Evolutionary conservation across 2,113 vertebrate species (phyloP).

Genomic region (Onychostoma macrolepis): DNA sequence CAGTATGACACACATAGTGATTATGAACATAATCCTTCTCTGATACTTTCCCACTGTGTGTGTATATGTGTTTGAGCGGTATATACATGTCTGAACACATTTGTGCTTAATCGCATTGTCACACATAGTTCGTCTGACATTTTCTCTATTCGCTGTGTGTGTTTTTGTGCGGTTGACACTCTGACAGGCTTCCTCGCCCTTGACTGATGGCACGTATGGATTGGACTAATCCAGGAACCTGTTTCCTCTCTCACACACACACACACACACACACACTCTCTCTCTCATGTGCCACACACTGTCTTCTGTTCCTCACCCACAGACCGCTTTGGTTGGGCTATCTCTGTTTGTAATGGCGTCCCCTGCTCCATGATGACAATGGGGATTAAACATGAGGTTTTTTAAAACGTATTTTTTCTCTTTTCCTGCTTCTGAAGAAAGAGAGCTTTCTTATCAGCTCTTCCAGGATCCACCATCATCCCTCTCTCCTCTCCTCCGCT

Average conservation of each 20-base stretch:
- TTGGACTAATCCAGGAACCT: conserved; percentile 76
- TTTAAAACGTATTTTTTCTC: conserved; percentile 72
- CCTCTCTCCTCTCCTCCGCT: conserved; percentile 75
- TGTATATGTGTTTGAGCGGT: not conserved
- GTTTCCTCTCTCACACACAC: not conserved
- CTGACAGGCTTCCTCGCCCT: conserved; percentile 72
- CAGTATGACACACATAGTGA: conserved; percentile 21
- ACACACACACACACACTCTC: not conserved
- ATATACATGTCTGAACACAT: not conserved
- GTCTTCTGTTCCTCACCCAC: conserved; percentile 42
- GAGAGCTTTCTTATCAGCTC: conserved; percentile 72
- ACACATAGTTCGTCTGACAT: conserved; percentile 11
- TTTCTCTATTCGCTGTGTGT: conserved; percentile 4
- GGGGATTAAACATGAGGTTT: conserved; percentile 80
- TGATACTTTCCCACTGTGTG: conserved; percentile 16
- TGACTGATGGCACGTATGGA: conserved; percentile 73
- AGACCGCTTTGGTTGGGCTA: conserved; percentile 72
- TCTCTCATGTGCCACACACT: not conserved
- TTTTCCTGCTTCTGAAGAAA: conserved; percentile 60
- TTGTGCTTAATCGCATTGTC: conserved; percentile 14
- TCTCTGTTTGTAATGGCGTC: conserved; percentile 80
- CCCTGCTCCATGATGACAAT: conserved; percentile 80
- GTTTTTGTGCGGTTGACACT: conserved; percentile 55
- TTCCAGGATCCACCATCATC: conserved; percentile 75
- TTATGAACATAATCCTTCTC: conserved; percentile 19